Conservation (phyloP, 2,113 vertebrate species). For the Junco hyemalis region DNA sequence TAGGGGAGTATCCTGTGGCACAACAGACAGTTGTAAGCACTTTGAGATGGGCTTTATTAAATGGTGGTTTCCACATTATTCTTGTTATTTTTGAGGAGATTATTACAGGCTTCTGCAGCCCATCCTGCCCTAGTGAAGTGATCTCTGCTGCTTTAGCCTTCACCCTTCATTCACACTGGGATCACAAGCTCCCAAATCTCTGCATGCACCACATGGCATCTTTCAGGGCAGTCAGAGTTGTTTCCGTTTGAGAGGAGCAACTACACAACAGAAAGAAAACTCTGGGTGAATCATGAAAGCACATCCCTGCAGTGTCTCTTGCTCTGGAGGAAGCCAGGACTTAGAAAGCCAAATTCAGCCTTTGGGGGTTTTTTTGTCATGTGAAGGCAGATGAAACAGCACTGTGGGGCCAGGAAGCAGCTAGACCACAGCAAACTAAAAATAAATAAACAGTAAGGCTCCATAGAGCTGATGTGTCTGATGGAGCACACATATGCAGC, state of each 20-base stretch:
- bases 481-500: background rate
- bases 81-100: background rate
- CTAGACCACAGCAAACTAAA: constrained; percentile 42
- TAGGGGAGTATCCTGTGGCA: background rate
- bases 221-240: background rate
- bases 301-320: background rate
- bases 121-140: background rate
- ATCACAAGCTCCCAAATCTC: background rate
- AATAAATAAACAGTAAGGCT: constrained; percentile 12
- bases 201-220: background rate
- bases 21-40: background rate
- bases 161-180: background rate
- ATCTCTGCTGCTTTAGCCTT: background rate
- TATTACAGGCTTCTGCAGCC: background rate
- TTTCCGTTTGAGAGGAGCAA: background rate
- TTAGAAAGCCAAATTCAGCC: background rate
- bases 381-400: background rate
- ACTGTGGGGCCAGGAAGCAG: background rate
- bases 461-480: background rate
- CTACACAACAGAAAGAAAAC: background rate
- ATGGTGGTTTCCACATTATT: background rate
- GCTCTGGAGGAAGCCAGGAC: background rate
- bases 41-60: background rate
- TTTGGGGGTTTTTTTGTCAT: background rate
- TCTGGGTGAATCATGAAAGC: background rate